phyloP scores from a whole-genome alignment of 2,888 invertebrate genomes.

The Melangyna quadrimaculata region DNA sequence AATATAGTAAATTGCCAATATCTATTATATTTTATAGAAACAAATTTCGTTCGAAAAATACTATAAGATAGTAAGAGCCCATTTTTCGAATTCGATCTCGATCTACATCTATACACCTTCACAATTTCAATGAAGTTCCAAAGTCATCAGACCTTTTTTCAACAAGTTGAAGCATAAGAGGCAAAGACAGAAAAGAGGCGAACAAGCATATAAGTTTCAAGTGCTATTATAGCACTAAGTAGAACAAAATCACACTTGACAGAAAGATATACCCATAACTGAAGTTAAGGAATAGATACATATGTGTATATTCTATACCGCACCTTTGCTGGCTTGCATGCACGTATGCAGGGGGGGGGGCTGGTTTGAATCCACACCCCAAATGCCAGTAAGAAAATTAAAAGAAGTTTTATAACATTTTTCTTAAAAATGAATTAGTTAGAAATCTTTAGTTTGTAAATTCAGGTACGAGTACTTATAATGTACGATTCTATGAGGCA shows the following conservation, averaged over 20 bases:
- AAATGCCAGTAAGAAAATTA: too few species aligned
- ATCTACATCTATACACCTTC: neutral
- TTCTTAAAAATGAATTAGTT: too few species aligned
- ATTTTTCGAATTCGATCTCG: neutral
- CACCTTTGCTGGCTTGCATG: neutral
- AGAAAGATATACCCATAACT: neutral
- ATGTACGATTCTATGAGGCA: too few species aligned
- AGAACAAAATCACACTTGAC: constrained; percentile 6
- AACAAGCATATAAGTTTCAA: neutral
- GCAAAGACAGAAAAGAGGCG: neutral
- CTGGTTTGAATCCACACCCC: too few species aligned
- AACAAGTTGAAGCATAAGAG: neutral
- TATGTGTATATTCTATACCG: neutral
- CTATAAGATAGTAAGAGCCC: neutral
- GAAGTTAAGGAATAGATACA: neutral
- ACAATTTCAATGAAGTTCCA: neutral
- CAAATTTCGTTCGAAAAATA: neutral
- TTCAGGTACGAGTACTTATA: too few species aligned
- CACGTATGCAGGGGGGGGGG: too few species aligned
- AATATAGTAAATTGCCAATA: neutral
- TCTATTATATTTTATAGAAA: neutral
- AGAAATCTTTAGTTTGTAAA: too few species aligned
- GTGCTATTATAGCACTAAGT: neutral
- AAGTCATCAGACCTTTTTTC: neutral
- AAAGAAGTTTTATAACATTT: too few species aligned